A percentile compares a stretch with the other conserved stretches of the same genome.
Evolutionary conservation across 2,888 invertebrate genomes (phyloP).

Genomic region (Limenitis camilla): DNA sequence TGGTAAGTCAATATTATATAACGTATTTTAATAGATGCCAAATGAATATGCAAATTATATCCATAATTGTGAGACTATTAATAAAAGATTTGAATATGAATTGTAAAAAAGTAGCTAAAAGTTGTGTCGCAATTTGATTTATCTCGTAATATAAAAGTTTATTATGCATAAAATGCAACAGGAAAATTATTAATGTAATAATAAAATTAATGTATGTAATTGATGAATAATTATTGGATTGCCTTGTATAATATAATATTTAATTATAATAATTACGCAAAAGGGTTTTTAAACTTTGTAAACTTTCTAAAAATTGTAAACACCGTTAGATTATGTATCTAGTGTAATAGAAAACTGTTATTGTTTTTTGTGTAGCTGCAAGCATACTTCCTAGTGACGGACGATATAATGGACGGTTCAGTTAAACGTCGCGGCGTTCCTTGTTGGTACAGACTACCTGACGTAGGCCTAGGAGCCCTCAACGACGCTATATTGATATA

Average conservation of each 20-base stretch:
- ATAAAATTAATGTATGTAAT: too few species aligned
- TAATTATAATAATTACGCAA: neutral
- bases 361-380: conserved; percentile 79
- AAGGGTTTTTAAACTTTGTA: too few species aligned
- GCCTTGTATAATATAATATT: too few species aligned
- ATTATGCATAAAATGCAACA: too few species aligned
- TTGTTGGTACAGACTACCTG: conserved; percentile 89
- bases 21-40: neutral
- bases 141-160: too few species aligned
- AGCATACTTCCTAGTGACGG: conserved; percentile 87
- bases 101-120: too few species aligned
- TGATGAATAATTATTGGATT: too few species aligned
- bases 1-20: conserved; percentile 60
- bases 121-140: too few species aligned
- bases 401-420: conserved; percentile 95
- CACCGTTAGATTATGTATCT: too few species aligned
- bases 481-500: conserved; percentile 91
- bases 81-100: neutral
- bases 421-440: conserved; percentile 87
- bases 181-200: too few species aligned
- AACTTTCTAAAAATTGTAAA: too few species aligned
- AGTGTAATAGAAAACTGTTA: neutral
- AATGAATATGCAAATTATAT: neutral
- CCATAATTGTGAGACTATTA: neutral
- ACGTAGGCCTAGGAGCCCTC: conserved; percentile 82